A percentile compares a stretch with the other conserved stretches of the same genome.
Conservation (phyloP, 2,888 invertebrate genomes). For the Oligia fasciuncula region DNA sequence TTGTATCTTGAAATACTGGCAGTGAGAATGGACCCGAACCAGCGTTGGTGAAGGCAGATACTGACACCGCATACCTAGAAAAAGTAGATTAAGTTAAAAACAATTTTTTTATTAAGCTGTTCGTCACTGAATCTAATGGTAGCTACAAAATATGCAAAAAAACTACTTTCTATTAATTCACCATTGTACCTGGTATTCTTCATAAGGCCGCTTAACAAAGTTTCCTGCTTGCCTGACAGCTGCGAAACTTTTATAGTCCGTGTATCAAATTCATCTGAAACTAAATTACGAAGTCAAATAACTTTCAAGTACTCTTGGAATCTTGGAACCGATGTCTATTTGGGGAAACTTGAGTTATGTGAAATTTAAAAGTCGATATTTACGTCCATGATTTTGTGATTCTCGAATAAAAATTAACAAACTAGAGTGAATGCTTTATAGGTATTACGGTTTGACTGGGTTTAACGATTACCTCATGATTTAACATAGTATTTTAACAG, state of each 20-base stretch:
- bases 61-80: slow-evolving; percentile 94
- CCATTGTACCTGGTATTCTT: slow-evolving; percentile 86
- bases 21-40: slow-evolving; percentile 95
- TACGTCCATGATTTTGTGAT: not conserved
- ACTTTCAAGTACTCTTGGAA: slow-evolving; percentile 46
- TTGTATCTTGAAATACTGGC: slow-evolving; percentile 94
- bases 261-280: slow-evolving; percentile 82
- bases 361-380: not conserved
- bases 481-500: too few relatives aligned
- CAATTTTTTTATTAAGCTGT: too few relatives aligned
- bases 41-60: slow-evolving; percentile 95
- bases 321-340: not conserved
- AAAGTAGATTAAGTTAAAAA: slow-evolving; percentile 29
- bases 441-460: too few relatives aligned
- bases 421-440: too few relatives aligned
- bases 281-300: slow-evolving; percentile 34
- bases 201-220: slow-evolving; percentile 87
- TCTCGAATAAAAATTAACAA: not conserved
- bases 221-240: slow-evolving; percentile 82
- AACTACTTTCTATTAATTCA: too few relatives aligned
- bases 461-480: too few relatives aligned
- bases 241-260: slow-evolving; percentile 82
- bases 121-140: too few relatives aligned
- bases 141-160: too few relatives aligned
- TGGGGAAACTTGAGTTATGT: not conserved